These are phyloP conservation scores for Euplexia lucipara DNA, from an alignment of 2,888 invertebrate genomes.

Conservation along the genomic window DNA sequence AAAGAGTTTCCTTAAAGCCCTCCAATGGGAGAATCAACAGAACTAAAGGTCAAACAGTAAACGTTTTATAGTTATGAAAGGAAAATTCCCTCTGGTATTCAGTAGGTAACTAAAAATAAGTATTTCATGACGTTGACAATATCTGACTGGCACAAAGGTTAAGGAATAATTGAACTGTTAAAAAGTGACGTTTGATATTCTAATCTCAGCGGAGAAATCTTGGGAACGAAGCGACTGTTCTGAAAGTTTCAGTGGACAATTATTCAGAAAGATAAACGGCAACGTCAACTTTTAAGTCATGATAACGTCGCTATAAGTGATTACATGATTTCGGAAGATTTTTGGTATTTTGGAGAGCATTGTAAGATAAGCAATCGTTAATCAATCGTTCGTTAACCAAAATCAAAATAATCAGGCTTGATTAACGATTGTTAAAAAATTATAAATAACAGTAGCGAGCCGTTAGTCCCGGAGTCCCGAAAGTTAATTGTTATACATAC, in stretches of 20 bases:
- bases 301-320: background rate
- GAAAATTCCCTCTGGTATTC: background rate
- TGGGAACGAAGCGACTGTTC: background rate
- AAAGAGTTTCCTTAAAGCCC: background rate
- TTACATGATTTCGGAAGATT: background rate
- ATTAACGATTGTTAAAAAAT: no score
- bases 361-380: no score
- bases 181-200: conserved; percentile 13
- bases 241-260: background rate
- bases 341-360: background rate
- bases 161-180: conserved; percentile 9
- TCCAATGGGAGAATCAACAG: conserved; percentile 12
- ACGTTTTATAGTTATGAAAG: background rate
- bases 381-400: no score
- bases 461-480: no score
- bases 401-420: no score
- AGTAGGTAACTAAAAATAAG: background rate
- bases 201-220: background rate
- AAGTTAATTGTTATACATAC: no score
- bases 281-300: background rate
- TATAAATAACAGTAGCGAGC: no score
- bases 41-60: conserved; percentile 17
- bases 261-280: background rate
- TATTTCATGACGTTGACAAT: background rate
- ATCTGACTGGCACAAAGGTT: background rate